phyloP scores from a whole-genome alignment of 2,888 invertebrate species.

The Phasia obesa region DNA sequence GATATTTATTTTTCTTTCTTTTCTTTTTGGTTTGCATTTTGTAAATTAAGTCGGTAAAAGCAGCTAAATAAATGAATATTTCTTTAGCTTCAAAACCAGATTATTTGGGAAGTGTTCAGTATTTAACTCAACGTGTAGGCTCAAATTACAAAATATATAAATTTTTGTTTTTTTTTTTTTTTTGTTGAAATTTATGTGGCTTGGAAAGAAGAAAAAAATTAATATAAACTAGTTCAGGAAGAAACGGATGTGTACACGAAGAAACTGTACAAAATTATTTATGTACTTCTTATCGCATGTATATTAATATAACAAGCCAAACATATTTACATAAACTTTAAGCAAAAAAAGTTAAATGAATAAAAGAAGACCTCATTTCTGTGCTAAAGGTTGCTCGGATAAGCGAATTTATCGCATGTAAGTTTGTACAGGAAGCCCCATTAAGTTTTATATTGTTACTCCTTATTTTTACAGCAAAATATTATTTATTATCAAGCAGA shows the following conservation, averaged over 20 bases:
- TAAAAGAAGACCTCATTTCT: neutral
- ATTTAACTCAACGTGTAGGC: slow-evolving; percentile 53
- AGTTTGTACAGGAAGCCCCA: slow-evolving; percentile 41
- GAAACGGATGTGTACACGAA: slow-evolving; percentile 45
- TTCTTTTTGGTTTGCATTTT: slow-evolving; percentile 16
- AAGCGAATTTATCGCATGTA: slow-evolving; percentile 18
- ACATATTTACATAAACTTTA: slow-evolving; percentile 33
- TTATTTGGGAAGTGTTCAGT: slow-evolving; percentile 55
- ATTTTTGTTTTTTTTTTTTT: neutral
- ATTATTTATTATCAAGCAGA: slow-evolving; percentile 62
- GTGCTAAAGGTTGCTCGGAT: slow-evolving; percentile 13
- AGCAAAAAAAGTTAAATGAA: slow-evolving; percentile 1
- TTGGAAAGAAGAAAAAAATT: neutral
- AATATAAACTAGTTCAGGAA: slow-evolving; percentile 50
- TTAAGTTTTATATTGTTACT: slow-evolving; percentile 43
- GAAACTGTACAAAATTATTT: slow-evolving; percentile 55
- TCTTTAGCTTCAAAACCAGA: slow-evolving; percentile 52
- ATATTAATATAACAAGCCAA: slow-evolving; percentile 1
- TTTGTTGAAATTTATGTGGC: neutral
- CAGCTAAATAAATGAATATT: slow-evolving; percentile 46
- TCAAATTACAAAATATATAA: slow-evolving; percentile 59
- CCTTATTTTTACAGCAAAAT: slow-evolving; percentile 46
- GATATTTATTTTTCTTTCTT: neutral
- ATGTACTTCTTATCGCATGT: slow-evolving; percentile 40
- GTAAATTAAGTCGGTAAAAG: slow-evolving; percentile 51